Base-by-base conservation (phyloP, 2,113 vertebrate species). In the Microtus montanus region DNA sequence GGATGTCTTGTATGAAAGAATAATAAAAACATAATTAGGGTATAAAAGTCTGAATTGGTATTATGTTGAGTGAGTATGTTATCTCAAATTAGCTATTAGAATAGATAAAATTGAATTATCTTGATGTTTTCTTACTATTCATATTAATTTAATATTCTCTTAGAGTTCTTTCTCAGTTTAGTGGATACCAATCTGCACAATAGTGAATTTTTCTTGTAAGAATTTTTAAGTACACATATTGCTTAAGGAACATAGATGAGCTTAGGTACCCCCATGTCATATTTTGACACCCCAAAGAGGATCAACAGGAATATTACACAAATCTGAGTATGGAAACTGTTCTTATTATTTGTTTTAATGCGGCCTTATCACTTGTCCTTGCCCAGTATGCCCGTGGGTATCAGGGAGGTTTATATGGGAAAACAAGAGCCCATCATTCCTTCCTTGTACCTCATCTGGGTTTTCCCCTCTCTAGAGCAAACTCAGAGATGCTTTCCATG, bases 121-220 rank as follows among this genome's bases (percentile, higher is more conserved):
- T 49, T 95, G 71, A 86, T 88, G 70, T 66, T 94, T 75, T 84
- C 75, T 95, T 97, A 64, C 68, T 64, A 83, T 77, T 95, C 64
- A 93, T 96, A 87, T 90, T 90, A 95, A 96, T 83, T 88, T 91
- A 87, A 90, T 95, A 91, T 75, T 80, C n/a, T 92, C 78, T 77
- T 95, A 63, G 58, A 79, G 30, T 88, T 95, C 35, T 89, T 91
- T 75, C 87, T 95, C 73, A 63, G 44, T 95, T 87, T 91, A 61
- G 63, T 90, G 10, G 93, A 93, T 94, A 30, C 6, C 38, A 70
- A 44, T n/a, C 58, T 89, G 49, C 47, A 82, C 35, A 92, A 78
- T 22, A 77, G 77, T 95, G 94, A 96, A 89, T 38, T 87, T 97
- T 90, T 79, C 35, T 93, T 97, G 77, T 71, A 71, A 94, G 89